Percentiles rank a stretch among this genome's conserved stretches.
Evolutionary conservation across 2,113 vertebrate genomes (phyloP).

Genomic region (Tamias sibiricus): DNA sequence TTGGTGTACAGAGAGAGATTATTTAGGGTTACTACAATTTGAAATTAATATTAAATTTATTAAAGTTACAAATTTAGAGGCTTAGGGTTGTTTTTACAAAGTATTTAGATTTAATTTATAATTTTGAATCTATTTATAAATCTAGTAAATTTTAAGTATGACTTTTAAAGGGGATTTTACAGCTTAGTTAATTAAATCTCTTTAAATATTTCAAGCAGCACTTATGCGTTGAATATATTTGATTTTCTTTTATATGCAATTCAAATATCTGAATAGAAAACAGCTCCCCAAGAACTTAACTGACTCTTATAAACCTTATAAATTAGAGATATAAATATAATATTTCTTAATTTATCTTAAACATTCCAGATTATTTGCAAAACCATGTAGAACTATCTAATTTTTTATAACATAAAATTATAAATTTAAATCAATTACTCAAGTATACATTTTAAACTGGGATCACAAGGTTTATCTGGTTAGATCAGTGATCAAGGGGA

Average conservation of each 20-base stretch:
- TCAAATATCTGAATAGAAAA: slow-evolving; percentile 33
- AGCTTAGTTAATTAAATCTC: slow-evolving; percentile 60
- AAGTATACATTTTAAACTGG: neutral
- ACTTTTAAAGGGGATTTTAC: slow-evolving; percentile 41
- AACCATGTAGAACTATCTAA: neutral
- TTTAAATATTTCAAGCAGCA: slow-evolving; percentile 64
- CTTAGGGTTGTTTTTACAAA: neutral
- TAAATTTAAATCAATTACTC: neutral
- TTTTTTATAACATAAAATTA: slow-evolving; percentile 18
- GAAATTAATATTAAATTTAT: slow-evolving; percentile 4
- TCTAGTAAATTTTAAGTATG: slow-evolving; percentile 46
- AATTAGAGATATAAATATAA: neutral
- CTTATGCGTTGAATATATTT: slow-evolving; percentile 53
- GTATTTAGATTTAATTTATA: slow-evolving; percentile 59
- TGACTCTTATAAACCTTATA: slow-evolving; percentile 33
- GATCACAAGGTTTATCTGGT: neutral
- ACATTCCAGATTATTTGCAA: neutral
- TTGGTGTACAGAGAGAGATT: neutral
- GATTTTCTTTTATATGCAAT: slow-evolving; percentile 36
- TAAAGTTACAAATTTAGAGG: slow-evolving; percentile 10
- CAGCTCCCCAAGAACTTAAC: neutral
- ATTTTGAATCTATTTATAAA: slow-evolving; percentile 54
- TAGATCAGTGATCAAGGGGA: neutral
- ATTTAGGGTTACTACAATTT: neutral
- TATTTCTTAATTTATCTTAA: slow-evolving; percentile 9